Base-by-base conservation (phyloP, 1,140 invertebrate genomes). In the Onthophagus taurus region DNA sequence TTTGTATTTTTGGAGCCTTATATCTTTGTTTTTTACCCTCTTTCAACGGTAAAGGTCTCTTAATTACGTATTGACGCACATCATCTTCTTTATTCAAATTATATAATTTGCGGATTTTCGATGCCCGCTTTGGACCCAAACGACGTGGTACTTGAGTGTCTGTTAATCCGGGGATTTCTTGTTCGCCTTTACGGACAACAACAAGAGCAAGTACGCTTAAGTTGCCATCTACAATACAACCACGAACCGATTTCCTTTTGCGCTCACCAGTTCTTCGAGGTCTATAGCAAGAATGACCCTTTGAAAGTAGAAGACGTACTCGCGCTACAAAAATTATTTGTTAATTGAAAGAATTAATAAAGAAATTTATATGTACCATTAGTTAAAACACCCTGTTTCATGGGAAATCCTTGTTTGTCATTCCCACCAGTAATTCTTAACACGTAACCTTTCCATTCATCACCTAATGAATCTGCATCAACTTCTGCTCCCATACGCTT, bases 331-430 rank as follows among this genome's bases (percentile, higher is more conserved):
- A n/a, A n/a, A n/a, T n/a, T n/a, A n/a, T n/a, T n/a, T n/a, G n/a
- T n/a, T n/a, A n/a, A n/a, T n/a, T n/a, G n/a, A n/a, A n/a, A n/a
- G n/a, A n/a, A n/a, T n/a, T n/a, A n/a, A n/a, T n/a, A n/a, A n/a
- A n/a, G n/a, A n/a, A n/a, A n/a, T n/a, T n/a, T n/a, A n/a, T n/a
- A n/a, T n/a, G n/a, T 67, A 86, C 84, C 77, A 70, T 94, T 95
- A 35, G 94, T 96, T 17, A 99, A 76, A 35, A 99, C 89, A 71
- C 96, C 96, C 70, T 99, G 96, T 69, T 98, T 99, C 97, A 99
- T 99, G 20, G 96, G 96, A 68, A 99, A 99, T 44, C 97, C 97
- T 75, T 99, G 95, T 70, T 99, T 99, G 74, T 99, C 97, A 68
- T 99, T 99, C 55, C 96, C 96, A 56, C 96, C 96, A 57, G 91